Evolutionary conservation across 2,797 vertebrate genomes (phyloP).

Genomic region (Nyctibius grandis): DNA sequence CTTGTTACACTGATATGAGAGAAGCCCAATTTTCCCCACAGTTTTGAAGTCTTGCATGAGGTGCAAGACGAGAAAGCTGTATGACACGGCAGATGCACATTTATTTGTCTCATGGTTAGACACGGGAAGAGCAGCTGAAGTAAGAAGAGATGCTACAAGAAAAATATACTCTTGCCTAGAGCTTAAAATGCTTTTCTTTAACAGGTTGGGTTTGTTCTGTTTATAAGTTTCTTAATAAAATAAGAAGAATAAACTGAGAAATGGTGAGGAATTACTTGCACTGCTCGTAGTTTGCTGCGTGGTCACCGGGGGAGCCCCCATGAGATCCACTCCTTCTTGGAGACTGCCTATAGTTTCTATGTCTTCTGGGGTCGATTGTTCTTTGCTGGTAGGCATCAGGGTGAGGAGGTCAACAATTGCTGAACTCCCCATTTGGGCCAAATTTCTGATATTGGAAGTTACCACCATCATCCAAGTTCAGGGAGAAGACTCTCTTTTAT

Average conservation of each 20-base stretch:
- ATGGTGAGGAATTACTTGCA: not conserved
- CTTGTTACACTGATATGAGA: not conserved
- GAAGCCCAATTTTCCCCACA: not conserved
- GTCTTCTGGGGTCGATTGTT: not conserved
- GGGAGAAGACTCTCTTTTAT: not conserved
- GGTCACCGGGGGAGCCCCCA: accelerated
- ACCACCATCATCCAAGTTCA: not conserved
- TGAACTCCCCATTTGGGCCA: not conserved
- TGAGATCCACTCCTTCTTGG: not conserved
- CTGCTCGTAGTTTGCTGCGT: not conserved
- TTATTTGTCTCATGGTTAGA: not conserved
- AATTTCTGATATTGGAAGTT: not conserved
- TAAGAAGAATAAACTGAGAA: not conserved
- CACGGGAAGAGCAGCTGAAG: not conserved
- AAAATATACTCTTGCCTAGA: not conserved
- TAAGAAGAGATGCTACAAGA: not conserved
- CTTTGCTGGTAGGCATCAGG: not conserved
- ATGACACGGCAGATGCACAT: not conserved
- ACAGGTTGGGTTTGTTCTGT: not conserved
- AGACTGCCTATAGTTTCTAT: not conserved
- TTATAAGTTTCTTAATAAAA: not conserved
- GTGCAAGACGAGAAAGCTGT: not conserved
- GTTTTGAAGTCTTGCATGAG: not conserved
- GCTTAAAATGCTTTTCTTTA: not conserved
- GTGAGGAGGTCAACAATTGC: not conserved